Evolutionary conservation across 1,140 invertebrate genomes (phyloP).

Genomic region (Drosophila yakuba): DNA sequence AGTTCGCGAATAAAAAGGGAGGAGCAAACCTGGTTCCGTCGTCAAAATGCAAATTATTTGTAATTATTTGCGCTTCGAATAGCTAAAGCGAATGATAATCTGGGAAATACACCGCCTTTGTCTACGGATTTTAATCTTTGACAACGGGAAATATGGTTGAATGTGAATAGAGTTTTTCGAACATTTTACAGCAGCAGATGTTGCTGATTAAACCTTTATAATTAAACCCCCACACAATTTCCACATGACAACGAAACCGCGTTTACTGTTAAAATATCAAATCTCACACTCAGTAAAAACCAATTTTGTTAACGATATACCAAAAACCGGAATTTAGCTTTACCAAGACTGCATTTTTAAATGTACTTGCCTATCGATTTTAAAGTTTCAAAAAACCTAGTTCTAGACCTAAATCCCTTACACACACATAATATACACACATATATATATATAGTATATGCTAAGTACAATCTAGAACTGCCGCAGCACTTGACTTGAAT

Average conservation of each 20-base stretch:
- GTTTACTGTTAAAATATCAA: not conserved
- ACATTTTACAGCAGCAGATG: not conserved
- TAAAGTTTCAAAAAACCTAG: not conserved
- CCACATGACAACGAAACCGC: not conserved
- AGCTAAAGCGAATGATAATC: conserved; percentile 4
- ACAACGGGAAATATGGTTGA: not conserved
- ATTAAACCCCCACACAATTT: too few relatives aligned
- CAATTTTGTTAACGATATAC: too few relatives aligned
- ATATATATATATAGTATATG: not conserved
- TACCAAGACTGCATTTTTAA: not conserved
- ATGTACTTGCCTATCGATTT: not conserved
- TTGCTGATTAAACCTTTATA: not conserved
- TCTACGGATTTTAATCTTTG: not conserved
- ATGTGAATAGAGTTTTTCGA: not conserved
- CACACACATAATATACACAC: not conserved
- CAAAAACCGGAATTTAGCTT: too few relatives aligned
- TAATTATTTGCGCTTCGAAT: conserved; percentile 23
- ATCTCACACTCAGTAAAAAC: too few relatives aligned
- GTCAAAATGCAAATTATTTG: conserved; percentile 45
- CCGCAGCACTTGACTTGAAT: conserved; percentile 75
- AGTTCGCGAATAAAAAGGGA: conserved; percentile 9
- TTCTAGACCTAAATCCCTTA: conserved; percentile 13
- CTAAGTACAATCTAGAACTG: conserved; percentile 24
- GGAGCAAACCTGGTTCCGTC: conserved; percentile 9
- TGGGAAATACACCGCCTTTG: not conserved